Percentiles rank a stretch among this genome's conserved stretches.
Evolutionary conservation across 1,140 invertebrate species (phyloP).

Genomic region (Brachionus paranguensis): DNA sequence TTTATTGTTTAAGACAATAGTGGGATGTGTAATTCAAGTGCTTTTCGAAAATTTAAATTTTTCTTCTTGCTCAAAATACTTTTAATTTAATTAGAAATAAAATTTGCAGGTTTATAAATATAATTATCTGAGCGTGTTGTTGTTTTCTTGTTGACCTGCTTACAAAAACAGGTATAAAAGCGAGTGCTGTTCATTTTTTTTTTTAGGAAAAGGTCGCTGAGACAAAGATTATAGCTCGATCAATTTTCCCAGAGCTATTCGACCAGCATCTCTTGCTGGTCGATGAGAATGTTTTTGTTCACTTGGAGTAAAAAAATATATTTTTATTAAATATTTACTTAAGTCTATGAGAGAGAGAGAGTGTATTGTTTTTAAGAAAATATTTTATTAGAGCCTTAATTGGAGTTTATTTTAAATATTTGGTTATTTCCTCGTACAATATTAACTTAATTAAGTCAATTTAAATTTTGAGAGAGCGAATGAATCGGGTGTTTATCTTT

Average conservation of each 20-base stretch:
- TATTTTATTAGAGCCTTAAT: neutral
- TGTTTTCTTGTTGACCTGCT: neutral
- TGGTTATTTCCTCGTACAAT: neutral
- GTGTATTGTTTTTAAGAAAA: conserved; percentile 8
- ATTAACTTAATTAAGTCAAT: conserved; percentile 2
- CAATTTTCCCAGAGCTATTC: neutral
- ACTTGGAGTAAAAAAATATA: neutral
- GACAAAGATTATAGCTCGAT: neutral
- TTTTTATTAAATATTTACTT: neutral
- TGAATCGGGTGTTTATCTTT: conserved; percentile 6
- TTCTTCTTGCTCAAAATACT: neutral
- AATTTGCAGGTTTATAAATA: neutral
- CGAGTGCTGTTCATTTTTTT: neutral
- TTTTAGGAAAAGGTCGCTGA: neutral
- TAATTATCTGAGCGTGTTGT: neutral
- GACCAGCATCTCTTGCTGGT: neutral
- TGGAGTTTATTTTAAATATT: neutral
- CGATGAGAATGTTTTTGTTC: neutral
- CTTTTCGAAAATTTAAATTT: neutral
- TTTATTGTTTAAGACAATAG: neutral
- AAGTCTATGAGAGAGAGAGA: conserved; percentile 8
- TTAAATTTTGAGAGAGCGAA: neutral
- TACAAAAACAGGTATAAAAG: neutral
- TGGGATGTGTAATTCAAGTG: conserved; percentile 29
- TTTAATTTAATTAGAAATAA: conserved; percentile 7